phyloP scores from a whole-genome alignment of 2,797 vertebrate genomes.

The Takifugu ocellatus region DNA sequence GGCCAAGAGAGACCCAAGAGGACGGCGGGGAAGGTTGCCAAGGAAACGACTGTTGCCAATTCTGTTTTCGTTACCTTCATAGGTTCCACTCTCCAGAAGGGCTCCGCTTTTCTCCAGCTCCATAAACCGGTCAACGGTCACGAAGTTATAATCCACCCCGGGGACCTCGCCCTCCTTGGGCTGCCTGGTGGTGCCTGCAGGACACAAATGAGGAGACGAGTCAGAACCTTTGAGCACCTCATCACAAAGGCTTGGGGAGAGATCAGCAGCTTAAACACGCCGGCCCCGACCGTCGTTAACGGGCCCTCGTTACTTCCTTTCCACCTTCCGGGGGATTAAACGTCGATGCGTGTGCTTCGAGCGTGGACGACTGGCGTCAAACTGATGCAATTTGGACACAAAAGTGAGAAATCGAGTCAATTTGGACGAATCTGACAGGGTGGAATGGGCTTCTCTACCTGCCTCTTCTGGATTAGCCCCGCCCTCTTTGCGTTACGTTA shows the following conservation, averaged over 20 bases:
- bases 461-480: too few relatives aligned
- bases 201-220: slow-evolving; percentile 38
- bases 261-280: too few relatives aligned
- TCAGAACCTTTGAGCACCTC: slow-evolving; percentile 16
- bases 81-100: slow-evolving; percentile 97
- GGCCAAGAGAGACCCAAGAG: slow-evolving; percentile 24
- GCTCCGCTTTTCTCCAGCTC: slow-evolving; percentile 97
- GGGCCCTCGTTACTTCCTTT: slow-evolving; percentile 2
- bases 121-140: slow-evolving; percentile 95
- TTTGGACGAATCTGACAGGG: slow-evolving; percentile 49
- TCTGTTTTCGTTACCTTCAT: slow-evolving; percentile 86
- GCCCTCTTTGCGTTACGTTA: too few relatives aligned
- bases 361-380: slow-evolving; percentile 4
- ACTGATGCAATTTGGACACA: slow-evolving; percentile 65
- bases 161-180: slow-evolving; percentile 99
- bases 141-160: slow-evolving; percentile 98
- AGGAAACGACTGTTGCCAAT: background rate
- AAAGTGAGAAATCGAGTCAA: slow-evolving; percentile 49
- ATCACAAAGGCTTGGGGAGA: too few relatives aligned
- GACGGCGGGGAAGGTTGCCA: background rate
- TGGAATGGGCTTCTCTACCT: slow-evolving; percentile 15
- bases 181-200: slow-evolving; percentile 93
- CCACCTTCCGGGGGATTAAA: slow-evolving; percentile 13
- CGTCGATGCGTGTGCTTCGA: slow-evolving; percentile 21
- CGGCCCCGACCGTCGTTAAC: too few relatives aligned